These are phyloP conservation scores for Tachina fera DNA, from an alignment of 2,888 invertebrate genomes.

Conservation along the genomic window DNA sequence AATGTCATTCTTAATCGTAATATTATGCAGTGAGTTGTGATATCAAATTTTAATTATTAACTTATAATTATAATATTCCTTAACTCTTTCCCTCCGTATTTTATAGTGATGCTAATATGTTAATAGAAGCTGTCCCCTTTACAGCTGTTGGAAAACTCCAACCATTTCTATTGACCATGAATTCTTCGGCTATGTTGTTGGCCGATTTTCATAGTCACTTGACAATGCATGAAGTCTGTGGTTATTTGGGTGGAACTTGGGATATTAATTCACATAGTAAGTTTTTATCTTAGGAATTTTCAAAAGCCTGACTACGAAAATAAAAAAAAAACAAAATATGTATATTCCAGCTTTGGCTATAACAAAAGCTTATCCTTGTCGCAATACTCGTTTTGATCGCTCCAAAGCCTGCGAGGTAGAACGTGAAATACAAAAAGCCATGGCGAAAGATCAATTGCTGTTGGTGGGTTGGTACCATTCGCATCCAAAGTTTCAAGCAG, in stretches of 20 bases:
- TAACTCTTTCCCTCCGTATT: not conserved
- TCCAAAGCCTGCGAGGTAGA: conserved; percentile 91
- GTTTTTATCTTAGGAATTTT: conserved; percentile 79
- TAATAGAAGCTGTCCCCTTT: conserved; percentile 95
- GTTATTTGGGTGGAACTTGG: conserved; percentile 98
- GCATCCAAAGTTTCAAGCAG: conserved; percentile 93
- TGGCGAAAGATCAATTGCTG: conserved; percentile 91
- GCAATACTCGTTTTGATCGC: conserved; percentile 90
- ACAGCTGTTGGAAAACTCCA: conserved; percentile 94
- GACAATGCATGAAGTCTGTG: conserved; percentile 96
- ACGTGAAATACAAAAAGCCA: conserved; percentile 91
- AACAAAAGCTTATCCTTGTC: conserved; percentile 94
- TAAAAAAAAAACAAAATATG: not conserved
- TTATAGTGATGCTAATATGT: conserved; percentile 93
- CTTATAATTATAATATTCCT: not conserved
- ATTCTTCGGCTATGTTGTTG: conserved; percentile 92
- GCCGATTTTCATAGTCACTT: conserved; percentile 97
- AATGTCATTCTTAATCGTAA: conserved; percentile 90
- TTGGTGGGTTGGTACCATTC: conserved; percentile 98
- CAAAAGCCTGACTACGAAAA: not conserved
- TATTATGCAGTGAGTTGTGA: conserved; percentile 88
- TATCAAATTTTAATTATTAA: not conserved
- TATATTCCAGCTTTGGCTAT: conserved; percentile 89
- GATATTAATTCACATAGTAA: conserved; percentile 96
- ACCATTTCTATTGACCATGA: conserved; percentile 94